Evolutionary conservation across 2,888 invertebrate species (phyloP).

Genomic region (Macrostomum cliftonense): DNA sequence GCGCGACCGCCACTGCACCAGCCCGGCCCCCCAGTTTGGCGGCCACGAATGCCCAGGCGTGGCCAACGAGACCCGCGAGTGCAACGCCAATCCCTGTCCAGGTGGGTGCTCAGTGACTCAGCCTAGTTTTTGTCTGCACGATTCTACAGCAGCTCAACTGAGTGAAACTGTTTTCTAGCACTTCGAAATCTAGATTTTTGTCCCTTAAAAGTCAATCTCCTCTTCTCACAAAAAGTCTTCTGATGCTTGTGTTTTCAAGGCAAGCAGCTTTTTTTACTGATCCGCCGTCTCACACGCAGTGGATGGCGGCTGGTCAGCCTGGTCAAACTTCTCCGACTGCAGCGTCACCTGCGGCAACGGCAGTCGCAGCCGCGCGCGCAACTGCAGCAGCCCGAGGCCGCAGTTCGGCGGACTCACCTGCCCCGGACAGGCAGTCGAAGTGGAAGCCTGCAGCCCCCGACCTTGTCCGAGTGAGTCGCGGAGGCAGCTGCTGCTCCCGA

Average conservation of each 20-base stretch:
- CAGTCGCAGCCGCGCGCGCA: conserved; percentile 20
- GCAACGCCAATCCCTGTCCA: conserved; percentile 1
- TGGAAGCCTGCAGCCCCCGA: too few species aligned
- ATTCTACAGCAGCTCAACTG: too few species aligned
- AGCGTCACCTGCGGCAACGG: conserved; percentile 34
- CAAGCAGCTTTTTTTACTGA: too few species aligned
- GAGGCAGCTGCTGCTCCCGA: conserved; percentile 16
- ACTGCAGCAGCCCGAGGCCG: conserved; percentile 30
- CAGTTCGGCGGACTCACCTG: conserved; percentile 27
- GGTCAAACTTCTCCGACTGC: conserved; percentile 34
- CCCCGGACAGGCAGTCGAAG: too few species aligned
- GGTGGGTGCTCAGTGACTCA: background rate
- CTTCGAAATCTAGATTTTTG: too few species aligned
- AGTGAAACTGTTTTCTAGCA: too few species aligned
- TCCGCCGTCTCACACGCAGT: conserved; percentile 14
- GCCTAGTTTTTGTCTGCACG: too few species aligned
- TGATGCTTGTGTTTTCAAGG: too few species aligned
- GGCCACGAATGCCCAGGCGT: conserved; percentile 25
- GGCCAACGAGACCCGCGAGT: conserved; percentile 10
- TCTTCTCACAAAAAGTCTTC: too few species aligned
- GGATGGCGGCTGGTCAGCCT: conserved; percentile 31
- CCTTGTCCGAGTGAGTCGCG: background rate
- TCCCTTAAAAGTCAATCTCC: too few species aligned
- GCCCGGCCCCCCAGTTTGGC: conserved; percentile 22
- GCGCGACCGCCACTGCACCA: conserved; percentile 30